Evolutionary conservation across 2,888 invertebrate species (phyloP).

Genomic region (Vandiemenella viatica): DNA sequence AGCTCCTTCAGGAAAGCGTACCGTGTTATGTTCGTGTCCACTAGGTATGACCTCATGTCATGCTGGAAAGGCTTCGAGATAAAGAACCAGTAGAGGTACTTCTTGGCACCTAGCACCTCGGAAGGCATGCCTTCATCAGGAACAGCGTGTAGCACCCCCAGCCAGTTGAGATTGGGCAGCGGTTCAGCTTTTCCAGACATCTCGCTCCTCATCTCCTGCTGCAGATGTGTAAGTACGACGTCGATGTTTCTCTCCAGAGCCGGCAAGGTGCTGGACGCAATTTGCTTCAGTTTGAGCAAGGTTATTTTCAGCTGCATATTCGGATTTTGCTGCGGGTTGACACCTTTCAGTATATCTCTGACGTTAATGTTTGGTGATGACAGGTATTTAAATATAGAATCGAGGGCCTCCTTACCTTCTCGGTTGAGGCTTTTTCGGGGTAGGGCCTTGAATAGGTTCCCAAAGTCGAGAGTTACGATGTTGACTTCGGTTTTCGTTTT

Average conservation of each 20-base stretch:
- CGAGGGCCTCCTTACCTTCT: conserved; percentile 4
- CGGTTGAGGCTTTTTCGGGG: conserved; percentile 1
- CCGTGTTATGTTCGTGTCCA: background rate
- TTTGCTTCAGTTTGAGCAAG: conserved; percentile 2
- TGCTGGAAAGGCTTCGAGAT: conserved; percentile 4
- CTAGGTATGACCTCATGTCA: background rate
- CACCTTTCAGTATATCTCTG: conserved; percentile 4
- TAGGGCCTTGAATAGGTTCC: conserved; percentile 3
- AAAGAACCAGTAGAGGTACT: conserved; percentile 7
- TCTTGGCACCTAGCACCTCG: conserved; percentile 5
- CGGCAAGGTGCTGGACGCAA: background rate
- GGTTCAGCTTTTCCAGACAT: background rate
- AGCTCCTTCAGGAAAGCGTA: conserved; percentile 6
- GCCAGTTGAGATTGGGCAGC: conserved; percentile 9
- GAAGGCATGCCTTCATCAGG: conserved; percentile 3
- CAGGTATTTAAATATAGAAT: conserved; percentile 6
- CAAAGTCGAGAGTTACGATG: conserved; percentile 6
- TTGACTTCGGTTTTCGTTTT: conserved; percentile 5
- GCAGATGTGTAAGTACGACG: background rate
- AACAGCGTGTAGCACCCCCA: conserved; percentile 6
- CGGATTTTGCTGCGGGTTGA: background rate
- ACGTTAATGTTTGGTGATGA: conserved; percentile 1
- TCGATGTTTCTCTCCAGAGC: background rate
- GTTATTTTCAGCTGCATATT: conserved; percentile 5
- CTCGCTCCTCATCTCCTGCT: background rate